Percentiles rank a stretch among this genome's conserved stretches.
Conservation (phyloP, 2,797 vertebrate genomes). For the Nothura maculosa region DNA sequence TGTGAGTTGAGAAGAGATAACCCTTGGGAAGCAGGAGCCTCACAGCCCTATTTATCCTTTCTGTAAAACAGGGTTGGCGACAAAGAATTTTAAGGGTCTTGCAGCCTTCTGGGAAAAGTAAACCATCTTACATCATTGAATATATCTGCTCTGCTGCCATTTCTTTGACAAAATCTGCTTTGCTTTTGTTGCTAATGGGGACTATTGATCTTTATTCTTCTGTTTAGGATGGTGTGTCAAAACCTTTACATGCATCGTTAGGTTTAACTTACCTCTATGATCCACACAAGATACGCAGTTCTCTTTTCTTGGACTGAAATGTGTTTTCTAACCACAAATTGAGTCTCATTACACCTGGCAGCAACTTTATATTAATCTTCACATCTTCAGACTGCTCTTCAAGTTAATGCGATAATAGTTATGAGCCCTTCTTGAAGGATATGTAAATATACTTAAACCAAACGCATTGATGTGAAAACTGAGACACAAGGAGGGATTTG, state of each 20-base stretch:
- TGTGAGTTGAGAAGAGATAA: conserved; percentile 2
- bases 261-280: not conserved
- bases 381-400: not conserved
- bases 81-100: not conserved
- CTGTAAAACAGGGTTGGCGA: not conserved
- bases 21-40: conserved; percentile 20
- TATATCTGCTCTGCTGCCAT: not conserved
- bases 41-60: not conserved
- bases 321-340: conserved; percentile 39
- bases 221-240: not conserved
- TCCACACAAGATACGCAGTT: not conserved
- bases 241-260: not conserved
- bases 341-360: conserved; percentile 11
- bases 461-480: not conserved
- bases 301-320: conserved; percentile 25
- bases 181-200: not conserved
- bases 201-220: not conserved
- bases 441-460: not conserved
- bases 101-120: not conserved
- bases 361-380: conserved; percentile 6
- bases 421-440: not conserved
- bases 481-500: not conserved
- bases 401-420: not conserved
- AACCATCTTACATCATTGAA: not conserved
- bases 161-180: not conserved